phyloP scores from a whole-genome alignment of 1,140 invertebrate species.

The Elymnias hypermnestra region DNA sequence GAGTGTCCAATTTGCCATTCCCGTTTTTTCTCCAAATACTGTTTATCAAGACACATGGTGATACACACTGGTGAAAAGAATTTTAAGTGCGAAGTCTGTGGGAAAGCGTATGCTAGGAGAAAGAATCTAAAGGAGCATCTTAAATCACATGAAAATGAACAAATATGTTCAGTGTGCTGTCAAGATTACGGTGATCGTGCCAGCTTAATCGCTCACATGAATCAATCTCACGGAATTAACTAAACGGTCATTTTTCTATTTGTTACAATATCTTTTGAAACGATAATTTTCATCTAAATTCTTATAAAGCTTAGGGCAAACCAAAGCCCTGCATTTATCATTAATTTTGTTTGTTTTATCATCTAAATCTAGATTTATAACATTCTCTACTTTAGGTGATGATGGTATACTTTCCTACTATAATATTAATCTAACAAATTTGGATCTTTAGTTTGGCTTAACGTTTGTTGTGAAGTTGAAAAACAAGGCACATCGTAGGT shows the following conservation, averaged over 20 bases:
- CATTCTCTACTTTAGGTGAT: no score
- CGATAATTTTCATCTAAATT: no score
- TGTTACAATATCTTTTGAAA: neutral
- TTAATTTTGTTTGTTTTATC: no score
- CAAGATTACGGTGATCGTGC: conserved; percentile 26
- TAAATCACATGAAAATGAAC: conserved; percentile 72
- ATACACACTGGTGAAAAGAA: conserved; percentile 79
- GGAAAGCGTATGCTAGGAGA: conserved; percentile 81
- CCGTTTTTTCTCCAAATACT: conserved; percentile 83
- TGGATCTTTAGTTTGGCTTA: no score
- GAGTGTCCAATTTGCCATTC: conserved; percentile 77
- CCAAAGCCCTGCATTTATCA: no score
- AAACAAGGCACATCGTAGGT: conserved; percentile 8
- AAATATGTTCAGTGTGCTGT: conserved; percentile 31
- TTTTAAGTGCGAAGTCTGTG: conserved; percentile 76
- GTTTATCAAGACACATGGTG: conserved; percentile 83
- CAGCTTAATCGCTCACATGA: conserved; percentile 26
- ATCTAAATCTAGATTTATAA: no score
- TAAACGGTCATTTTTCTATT: conserved; percentile 9
- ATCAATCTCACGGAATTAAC: conserved; percentile 19
- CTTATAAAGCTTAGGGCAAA: no score
- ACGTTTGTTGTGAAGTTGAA: no score
- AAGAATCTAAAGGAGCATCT: conserved; percentile 77
- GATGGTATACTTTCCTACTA: no score
- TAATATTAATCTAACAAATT: no score